These are phyloP conservation scores for Lochmaea crataegi DNA, from an alignment of 2,888 invertebrate genomes.

Conservation along the genomic window DNA sequence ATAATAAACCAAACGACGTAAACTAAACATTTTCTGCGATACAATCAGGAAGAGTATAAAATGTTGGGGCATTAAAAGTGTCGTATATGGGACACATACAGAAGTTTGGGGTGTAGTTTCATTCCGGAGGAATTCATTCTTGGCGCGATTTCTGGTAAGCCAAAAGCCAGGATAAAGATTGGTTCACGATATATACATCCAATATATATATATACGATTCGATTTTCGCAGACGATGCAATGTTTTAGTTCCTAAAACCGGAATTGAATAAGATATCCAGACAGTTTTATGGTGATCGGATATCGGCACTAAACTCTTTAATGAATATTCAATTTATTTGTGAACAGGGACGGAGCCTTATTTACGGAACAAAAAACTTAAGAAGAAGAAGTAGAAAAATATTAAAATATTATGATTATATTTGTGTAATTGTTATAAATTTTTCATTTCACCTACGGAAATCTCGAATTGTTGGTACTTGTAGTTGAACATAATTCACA, in stretches of 20 bases:
- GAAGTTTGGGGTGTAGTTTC: conserved; percentile 44
- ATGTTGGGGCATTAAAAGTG: conserved; percentile 43
- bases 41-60: conserved; percentile 39
- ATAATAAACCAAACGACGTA: conserved; percentile 13
- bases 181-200: conserved; percentile 53
- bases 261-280: conserved; percentile 61
- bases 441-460: too few relatives aligned
- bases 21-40: conserved; percentile 14
- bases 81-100: conserved; percentile 42
- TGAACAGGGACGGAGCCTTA: conserved; percentile 1
- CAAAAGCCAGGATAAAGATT: conserved; percentile 65
- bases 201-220: conserved; percentile 58
- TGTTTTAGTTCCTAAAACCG: conserved; percentile 55
- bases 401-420: not conserved
- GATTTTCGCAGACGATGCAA: conserved; percentile 63
- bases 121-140: conserved; percentile 48
- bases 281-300: conserved; percentile 64
- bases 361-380: not conserved
- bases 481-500: too few relatives aligned
- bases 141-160: conserved; percentile 65
- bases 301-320: conserved; percentile 55
- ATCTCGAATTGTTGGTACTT: too few relatives aligned
- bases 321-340: conserved; percentile 52
- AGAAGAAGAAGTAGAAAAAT: not conserved
- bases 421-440: not conserved